These are phyloP conservation scores for Archaeoteleia sp. DNA, from an alignment of 2,888 invertebrate genomes.

Conservation along the genomic window DNA sequence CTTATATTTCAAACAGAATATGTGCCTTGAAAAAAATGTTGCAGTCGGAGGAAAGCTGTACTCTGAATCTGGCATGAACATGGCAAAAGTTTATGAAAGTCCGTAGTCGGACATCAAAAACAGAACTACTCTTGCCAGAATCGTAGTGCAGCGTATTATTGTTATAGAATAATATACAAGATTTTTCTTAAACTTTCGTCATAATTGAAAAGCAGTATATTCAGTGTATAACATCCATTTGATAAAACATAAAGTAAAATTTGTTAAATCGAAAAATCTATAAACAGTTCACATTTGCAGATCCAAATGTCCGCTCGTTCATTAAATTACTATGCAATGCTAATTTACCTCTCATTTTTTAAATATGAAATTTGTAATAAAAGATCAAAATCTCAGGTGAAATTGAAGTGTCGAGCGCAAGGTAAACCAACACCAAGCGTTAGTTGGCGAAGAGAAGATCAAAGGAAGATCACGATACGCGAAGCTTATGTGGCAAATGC, in stretches of 20 bases:
- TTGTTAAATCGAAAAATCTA: not conserved
- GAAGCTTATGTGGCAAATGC: slow-evolving; percentile 75
- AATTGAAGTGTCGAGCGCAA: slow-evolving; percentile 80
- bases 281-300: not conserved
- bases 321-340: not conserved
- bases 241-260: no score
- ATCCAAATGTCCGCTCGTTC: not conserved
- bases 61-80: slow-evolving; percentile 49
- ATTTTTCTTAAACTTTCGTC: slow-evolving; percentile 4
- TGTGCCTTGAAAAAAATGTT: no score
- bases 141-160: slow-evolving; percentile 20
- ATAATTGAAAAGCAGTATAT: slow-evolving; percentile 1
- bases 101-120: slow-evolving; percentile 43
- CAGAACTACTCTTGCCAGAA: slow-evolving; percentile 34
- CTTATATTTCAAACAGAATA: no score
- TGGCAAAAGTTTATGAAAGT: slow-evolving; percentile 46
- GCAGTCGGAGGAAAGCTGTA: no score
- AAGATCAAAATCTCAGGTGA: slow-evolving; percentile 66
- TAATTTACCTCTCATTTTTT: not conserved
- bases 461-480: slow-evolving; percentile 85
- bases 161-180: slow-evolving; percentile 17
- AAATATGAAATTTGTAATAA: slow-evolving; percentile 10
- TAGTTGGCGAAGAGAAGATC: slow-evolving; percentile 90
- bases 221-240: not conserved
- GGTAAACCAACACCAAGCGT: slow-evolving; percentile 88